These are phyloP conservation scores for Limanda limanda DNA, from an alignment of 2,113 vertebrate species.

Conservation along the genomic window DNA sequence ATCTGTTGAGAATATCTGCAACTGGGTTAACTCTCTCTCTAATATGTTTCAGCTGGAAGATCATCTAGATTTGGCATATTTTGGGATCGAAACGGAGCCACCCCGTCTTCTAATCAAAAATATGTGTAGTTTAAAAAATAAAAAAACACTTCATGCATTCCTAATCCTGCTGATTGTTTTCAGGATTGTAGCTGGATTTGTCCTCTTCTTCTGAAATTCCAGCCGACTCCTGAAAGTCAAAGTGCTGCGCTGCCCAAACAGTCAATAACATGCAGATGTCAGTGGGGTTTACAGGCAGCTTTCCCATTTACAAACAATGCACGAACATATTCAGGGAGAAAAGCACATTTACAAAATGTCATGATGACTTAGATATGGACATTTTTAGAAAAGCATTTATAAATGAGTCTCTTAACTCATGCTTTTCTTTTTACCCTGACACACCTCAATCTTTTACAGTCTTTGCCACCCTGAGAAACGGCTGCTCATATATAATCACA, in stretches of 20 bases:
- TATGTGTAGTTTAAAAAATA: neutral
- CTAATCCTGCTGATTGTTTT: neutral
- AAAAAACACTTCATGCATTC: neutral
- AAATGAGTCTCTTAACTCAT: neutral
- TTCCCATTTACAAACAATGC: conserved; percentile 37
- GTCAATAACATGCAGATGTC: conserved; percentile 42
- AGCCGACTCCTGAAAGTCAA: conserved; percentile 3
- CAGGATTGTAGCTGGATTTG: neutral
- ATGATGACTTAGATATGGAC: conserved; percentile 5
- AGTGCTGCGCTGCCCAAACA: conserved; percentile 17
- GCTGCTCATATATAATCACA: neutral
- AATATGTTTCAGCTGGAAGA: neutral
- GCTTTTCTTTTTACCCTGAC: neutral
- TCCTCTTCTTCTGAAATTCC: conserved; percentile 5
- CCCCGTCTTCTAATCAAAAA: neutral
- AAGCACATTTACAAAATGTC: neutral
- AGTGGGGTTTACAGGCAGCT: conserved; percentile 18
- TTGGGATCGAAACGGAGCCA: neutral
- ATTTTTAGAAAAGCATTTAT: neutral
- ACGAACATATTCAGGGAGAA: neutral
- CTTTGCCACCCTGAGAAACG: no score
- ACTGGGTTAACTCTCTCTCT: neutral
- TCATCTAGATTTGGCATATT: neutral
- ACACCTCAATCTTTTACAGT: no score
- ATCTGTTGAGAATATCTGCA: neutral